Conservation (phyloP, 2,113 vertebrate genomes). For the Pardalotus punctatus region DNA sequence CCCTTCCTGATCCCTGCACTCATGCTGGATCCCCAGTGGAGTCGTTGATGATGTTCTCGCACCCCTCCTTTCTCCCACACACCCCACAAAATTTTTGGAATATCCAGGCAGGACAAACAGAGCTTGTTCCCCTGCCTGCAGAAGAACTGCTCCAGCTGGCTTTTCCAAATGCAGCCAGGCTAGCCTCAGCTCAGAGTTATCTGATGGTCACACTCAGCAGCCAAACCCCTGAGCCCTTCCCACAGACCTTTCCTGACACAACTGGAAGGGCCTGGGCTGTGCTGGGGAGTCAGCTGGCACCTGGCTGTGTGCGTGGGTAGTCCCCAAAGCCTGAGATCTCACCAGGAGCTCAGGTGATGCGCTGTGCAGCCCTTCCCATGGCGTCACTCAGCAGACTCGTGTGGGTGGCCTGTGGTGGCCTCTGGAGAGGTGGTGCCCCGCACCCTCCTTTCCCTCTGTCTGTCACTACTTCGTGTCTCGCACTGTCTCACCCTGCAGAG, state of each 20-base stretch:
- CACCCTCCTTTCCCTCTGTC: neutral
- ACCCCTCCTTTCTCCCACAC: neutral
- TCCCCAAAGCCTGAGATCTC: neutral
- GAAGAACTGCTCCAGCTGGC: slow-evolving; percentile 22
- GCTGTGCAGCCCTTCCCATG: neutral
- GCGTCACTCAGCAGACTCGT: neutral
- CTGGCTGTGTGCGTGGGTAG: neutral
- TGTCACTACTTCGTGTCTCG: neutral
- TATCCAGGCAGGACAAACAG: neutral
- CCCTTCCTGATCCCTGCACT: neutral
- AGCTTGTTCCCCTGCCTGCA: neutral
- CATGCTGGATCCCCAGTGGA: neutral
- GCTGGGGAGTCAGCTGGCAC: neutral
- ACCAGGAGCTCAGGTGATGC: neutral
- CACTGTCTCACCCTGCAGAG: neutral
- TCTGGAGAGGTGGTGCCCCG: neutral
- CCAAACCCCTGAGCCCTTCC: neutral
- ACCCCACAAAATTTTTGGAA: neutral
- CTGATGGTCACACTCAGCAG: neutral
- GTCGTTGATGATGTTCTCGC: neutral
- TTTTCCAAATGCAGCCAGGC: neutral
- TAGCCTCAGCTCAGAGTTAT: neutral
- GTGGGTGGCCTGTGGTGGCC: neutral
- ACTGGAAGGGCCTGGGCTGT: neutral
- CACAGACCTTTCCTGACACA: neutral